phyloP scores from a whole-genome alignment of 1,140 invertebrate genomes.

The Heliothis virescens region DNA sequence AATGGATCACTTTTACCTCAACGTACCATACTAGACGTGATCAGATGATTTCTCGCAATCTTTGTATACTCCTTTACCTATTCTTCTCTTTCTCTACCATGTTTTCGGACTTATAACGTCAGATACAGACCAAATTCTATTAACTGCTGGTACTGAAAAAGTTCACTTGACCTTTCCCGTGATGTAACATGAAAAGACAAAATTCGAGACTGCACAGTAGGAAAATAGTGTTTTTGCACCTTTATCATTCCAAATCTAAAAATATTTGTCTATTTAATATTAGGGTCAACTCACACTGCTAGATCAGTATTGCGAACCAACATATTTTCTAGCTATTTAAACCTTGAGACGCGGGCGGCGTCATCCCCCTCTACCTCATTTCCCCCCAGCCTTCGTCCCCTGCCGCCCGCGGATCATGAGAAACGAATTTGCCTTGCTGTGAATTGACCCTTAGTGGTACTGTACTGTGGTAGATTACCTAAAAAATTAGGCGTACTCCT shows the following conservation, averaged over 20 bases:
- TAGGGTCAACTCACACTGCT: not conserved
- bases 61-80: too few species aligned
- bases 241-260: not conserved
- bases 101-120: too few species aligned
- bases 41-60: too few species aligned
- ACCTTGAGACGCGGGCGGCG: not conserved
- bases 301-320: not conserved
- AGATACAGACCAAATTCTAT: too few species aligned
- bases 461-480: not conserved
- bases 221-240: conserved; percentile 5
- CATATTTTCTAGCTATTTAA: not conserved
- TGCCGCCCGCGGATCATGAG: not conserved
- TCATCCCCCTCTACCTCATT: not conserved
- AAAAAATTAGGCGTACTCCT: not conserved
- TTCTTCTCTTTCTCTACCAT: too few species aligned
- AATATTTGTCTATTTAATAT: not conserved
- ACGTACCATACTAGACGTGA: too few species aligned
- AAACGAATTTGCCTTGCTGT: not conserved
- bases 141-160: too few species aligned
- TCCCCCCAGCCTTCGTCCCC: too few species aligned
- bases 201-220: not conserved
- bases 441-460: not conserved
- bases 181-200: not conserved
- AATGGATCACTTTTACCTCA: too few species aligned
- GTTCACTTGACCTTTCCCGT: not conserved